These are phyloP conservation scores for Reticulitermes speratus DNA, from an alignment of 1,140 invertebrate genomes.

Conservation along the genomic window DNA sequence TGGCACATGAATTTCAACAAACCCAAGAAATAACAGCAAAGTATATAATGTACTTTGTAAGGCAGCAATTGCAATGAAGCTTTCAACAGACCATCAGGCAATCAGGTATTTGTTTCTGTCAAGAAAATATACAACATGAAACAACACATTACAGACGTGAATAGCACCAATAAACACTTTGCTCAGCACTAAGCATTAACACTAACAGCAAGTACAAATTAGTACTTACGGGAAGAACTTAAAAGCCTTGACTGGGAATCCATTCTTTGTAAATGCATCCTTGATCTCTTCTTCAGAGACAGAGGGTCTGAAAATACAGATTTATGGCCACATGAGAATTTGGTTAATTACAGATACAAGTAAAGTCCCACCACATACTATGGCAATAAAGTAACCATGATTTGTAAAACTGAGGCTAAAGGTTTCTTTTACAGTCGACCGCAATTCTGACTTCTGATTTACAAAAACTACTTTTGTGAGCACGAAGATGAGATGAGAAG, in stretches of 20 bases:
- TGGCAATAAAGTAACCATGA: too few relatives aligned
- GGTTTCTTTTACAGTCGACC: too few relatives aligned
- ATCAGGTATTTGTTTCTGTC: background rate
- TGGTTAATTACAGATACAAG: background rate
- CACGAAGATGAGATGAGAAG: too few relatives aligned
- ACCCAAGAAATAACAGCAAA: background rate
- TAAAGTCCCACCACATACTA: too few relatives aligned
- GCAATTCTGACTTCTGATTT: too few relatives aligned
- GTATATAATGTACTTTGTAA: background rate
- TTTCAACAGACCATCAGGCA: background rate
- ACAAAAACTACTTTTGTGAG: too few relatives aligned
- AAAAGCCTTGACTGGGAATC: constrained; percentile 84
- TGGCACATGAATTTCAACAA: too few relatives aligned
- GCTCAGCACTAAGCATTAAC: background rate
- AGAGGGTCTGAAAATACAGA: constrained; percentile 63
- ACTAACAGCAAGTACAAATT: constrained; percentile 19
- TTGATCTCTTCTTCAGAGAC: constrained; percentile 87
- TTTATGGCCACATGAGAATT: constrained; percentile 28
- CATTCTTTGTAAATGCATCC: constrained; percentile 81
- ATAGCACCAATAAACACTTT: background rate
- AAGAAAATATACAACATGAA: background rate
- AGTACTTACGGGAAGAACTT: constrained; percentile 87
- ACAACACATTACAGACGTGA: too few relatives aligned
- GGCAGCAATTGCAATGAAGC: background rate
- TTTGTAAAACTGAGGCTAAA: too few relatives aligned